Conservation (phyloP, 1,140 invertebrate species). For the Magallana angulata region DNA sequence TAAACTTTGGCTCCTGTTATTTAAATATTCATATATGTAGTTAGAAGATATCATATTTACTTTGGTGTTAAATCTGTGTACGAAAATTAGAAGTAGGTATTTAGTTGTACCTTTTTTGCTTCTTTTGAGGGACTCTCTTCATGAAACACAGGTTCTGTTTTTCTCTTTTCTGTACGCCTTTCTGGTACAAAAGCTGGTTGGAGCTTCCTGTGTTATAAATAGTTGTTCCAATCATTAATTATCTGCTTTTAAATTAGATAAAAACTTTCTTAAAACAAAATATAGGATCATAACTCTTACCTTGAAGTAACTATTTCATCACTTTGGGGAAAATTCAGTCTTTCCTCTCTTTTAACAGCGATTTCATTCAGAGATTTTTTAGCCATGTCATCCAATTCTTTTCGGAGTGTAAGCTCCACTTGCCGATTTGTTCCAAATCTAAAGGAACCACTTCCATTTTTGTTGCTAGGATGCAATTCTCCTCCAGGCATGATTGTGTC, state of each 20-base stretch:
- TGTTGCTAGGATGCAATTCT: slow-evolving; percentile 51
- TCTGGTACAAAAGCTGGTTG: slow-evolving; percentile 65
- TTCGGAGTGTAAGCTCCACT: slow-evolving; percentile 62
- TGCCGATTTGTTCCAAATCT: slow-evolving; percentile 60
- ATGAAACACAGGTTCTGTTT: slow-evolving; percentile 69
- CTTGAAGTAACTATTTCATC: slow-evolving; percentile 64
- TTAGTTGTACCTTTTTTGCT: slow-evolving; percentile 52
- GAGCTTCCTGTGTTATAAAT: slow-evolving; percentile 60
- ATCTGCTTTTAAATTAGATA: neutral
- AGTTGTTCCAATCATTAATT: neutral
- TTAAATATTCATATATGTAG: neutral
- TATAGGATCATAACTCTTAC: slow-evolving; percentile 51
- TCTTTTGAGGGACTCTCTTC: slow-evolving; percentile 64
- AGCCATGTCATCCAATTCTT: slow-evolving; percentile 66
- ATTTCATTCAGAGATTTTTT: slow-evolving; percentile 62
- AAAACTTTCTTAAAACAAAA: neutral
- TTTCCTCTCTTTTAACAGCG: slow-evolving; percentile 54
- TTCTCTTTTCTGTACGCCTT: slow-evolving; percentile 63
- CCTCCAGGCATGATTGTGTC: slow-evolving; percentile 43
- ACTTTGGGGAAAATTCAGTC: slow-evolving; percentile 51
- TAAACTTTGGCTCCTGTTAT: slow-evolving; percentile 62
- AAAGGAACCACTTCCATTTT: slow-evolving; percentile 53
- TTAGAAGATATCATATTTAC: neutral
- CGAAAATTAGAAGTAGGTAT: no score
- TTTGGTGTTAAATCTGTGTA: no score